phyloP scores from a whole-genome alignment of 1,140 invertebrate genomes.

The Hylaeus anthracinus region DNA sequence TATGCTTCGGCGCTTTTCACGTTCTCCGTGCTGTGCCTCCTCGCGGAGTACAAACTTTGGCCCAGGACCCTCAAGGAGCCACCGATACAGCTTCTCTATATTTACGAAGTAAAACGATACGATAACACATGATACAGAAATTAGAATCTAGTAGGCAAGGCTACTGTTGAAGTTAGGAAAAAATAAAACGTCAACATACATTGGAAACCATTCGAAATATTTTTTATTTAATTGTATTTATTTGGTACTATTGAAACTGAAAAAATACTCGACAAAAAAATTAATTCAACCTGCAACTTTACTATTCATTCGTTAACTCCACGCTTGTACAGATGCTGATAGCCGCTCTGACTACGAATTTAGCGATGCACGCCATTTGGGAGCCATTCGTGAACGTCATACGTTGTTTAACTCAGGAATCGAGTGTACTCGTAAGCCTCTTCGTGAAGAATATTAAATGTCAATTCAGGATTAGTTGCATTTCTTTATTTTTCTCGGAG shows the following conservation, averaged over 20 bases:
- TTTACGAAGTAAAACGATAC: slow-evolving; percentile 73
- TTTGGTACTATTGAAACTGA: too few relatives aligned
- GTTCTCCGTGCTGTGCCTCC: slow-evolving; percentile 74
- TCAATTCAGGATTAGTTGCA: too few relatives aligned
- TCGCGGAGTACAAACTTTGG: slow-evolving; percentile 78
- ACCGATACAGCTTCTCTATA: slow-evolving; percentile 74
- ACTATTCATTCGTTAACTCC: background rate
- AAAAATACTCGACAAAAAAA: too few relatives aligned
- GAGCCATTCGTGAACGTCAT: slow-evolving; percentile 73
- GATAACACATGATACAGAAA: too few relatives aligned
- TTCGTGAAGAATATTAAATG: background rate
- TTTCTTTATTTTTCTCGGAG: too few relatives aligned
- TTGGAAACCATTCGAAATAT: too few relatives aligned
- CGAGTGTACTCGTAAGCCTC: slow-evolving; percentile 72
- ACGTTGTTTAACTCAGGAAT: slow-evolving; percentile 73
- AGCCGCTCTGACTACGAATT: slow-evolving; percentile 75
- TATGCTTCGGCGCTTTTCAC: slow-evolving; percentile 75
- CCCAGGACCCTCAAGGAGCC: slow-evolving; percentile 78
- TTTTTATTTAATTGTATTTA: too few relatives aligned
- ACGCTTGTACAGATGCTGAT: slow-evolving; percentile 72
- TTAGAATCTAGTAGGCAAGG: too few relatives aligned
- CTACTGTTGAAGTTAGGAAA: too few relatives aligned
- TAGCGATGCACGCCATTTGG: slow-evolving; percentile 74
- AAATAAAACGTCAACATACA: too few relatives aligned
- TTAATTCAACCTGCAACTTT: too few relatives aligned